Conservation (phyloP, 2,113 vertebrate species). For the Anser cygnoides region DNA sequence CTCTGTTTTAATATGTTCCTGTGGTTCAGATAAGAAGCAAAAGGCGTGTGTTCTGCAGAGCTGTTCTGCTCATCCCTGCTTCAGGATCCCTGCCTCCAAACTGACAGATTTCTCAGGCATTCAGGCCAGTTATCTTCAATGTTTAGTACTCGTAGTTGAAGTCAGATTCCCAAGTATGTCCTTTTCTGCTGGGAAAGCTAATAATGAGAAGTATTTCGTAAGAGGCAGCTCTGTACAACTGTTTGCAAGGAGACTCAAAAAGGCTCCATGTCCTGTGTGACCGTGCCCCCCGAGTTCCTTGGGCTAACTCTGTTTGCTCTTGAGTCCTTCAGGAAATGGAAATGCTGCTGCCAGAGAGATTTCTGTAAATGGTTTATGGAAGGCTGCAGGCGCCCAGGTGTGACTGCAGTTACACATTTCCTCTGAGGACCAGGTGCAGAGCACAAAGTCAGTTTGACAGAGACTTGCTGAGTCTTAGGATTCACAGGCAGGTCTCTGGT, state of each 20-base stretch:
- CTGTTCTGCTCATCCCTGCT: not conserved
- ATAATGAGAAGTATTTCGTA: not conserved
- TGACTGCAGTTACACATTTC: not conserved
- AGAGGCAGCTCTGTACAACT: not conserved
- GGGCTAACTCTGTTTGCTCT: not conserved
- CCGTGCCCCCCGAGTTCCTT: not conserved
- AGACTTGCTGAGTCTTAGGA: not conserved
- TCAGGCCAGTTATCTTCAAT: not conserved
- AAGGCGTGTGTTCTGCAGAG: not conserved
- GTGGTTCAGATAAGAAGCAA: not conserved
- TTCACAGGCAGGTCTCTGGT: not conserved
- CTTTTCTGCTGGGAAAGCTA: not conserved
- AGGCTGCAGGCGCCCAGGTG: not conserved
- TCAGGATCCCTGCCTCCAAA: not conserved
- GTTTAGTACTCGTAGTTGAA: not conserved
- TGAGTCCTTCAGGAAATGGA: not conserved
- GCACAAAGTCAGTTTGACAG: not conserved
- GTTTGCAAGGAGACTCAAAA: not conserved
- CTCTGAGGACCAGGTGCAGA: not conserved
- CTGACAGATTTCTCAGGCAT: not conserved
- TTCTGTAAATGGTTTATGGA: not conserved
- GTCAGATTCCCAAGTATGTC: not conserved
- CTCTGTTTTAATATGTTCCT: not conserved
- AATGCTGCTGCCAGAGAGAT: not conserved
- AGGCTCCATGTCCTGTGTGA: not conserved